phyloP scores from a whole-genome alignment of 2,797 vertebrate genomes.

The Ctenopoma multispine region DNA sequence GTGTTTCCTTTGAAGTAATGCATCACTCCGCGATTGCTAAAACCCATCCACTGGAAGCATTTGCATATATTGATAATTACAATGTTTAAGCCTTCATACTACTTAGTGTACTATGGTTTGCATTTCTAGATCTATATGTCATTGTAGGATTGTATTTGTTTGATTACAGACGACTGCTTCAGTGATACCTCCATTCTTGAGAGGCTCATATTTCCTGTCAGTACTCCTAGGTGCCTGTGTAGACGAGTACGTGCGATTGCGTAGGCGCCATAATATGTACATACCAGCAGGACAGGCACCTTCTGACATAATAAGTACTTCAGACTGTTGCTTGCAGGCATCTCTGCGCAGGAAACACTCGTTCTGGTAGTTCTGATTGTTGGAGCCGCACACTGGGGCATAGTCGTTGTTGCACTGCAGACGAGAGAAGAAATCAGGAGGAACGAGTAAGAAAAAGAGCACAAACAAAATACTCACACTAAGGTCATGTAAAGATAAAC shows the following conservation, averaged over 20 bases:
- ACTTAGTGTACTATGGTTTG: not conserved
- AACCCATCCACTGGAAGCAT: conserved; percentile 6
- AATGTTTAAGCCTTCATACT: conserved; percentile 1
- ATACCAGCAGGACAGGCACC: conserved; percentile 95
- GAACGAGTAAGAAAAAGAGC: not conserved
- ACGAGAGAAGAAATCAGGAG: conserved; percentile 27
- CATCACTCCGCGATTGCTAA: conserved; percentile 23
- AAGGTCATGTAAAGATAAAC: not conserved
- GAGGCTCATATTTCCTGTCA: conserved; percentile 1
- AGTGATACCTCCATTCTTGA: not conserved
- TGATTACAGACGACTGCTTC: not conserved
- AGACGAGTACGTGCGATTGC: not conserved
- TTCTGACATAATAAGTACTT: conserved; percentile 94
- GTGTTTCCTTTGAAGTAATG: conserved; percentile 36
- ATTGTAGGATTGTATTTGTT: conserved; percentile 1
- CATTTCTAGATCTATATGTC: conserved; percentile 9
- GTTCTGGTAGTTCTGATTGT: conserved; percentile 97
- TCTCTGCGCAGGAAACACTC: conserved; percentile 96
- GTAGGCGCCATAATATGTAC: conserved; percentile 59
- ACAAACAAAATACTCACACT: not conserved
- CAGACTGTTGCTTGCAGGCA: conserved; percentile 97
- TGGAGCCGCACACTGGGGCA: conserved; percentile 97
- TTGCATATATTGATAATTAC: conserved; percentile 26
- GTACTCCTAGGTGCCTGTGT: not conserved
- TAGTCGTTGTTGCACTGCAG: conserved; percentile 96